Conservation (phyloP, 2,797 vertebrate species). For the Pachyuromys duprasi region DNA sequence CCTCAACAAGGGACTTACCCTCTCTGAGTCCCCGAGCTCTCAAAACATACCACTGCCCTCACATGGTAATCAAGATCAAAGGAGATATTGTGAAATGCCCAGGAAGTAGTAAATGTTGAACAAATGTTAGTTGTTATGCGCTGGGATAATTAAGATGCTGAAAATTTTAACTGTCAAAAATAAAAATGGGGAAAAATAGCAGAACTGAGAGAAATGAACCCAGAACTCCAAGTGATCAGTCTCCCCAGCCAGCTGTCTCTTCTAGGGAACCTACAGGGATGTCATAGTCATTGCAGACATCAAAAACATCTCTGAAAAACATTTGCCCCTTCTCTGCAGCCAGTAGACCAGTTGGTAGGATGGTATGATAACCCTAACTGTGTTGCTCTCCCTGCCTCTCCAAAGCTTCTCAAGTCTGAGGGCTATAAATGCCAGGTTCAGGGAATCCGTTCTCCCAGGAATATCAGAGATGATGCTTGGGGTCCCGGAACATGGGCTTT, state of each 20-base stretch:
- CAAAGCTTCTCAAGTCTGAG: background rate
- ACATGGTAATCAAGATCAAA: background rate
- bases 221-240: background rate
- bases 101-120: background rate
- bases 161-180: conserved; percentile 38
- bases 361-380: background rate
- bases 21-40: background rate
- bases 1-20: conserved; percentile 17
- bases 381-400: background rate
- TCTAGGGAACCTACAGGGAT: background rate
- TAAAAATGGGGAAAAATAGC: background rate
- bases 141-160: background rate
- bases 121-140: background rate
- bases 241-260: background rate
- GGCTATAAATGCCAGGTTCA: background rate
- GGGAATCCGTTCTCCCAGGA: conserved; percentile 14
- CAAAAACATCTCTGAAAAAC: background rate
- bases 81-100: background rate
- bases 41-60: background rate
- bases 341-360: background rate
- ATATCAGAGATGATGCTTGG: conserved; percentile 19
- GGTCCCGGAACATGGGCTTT: conserved; percentile 9
- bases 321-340: background rate
- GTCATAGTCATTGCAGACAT: background rate
- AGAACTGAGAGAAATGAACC: background rate